Conservation (phyloP, 2,113 vertebrate genomes). For the Campylomormyrus tamandua region DNA sequence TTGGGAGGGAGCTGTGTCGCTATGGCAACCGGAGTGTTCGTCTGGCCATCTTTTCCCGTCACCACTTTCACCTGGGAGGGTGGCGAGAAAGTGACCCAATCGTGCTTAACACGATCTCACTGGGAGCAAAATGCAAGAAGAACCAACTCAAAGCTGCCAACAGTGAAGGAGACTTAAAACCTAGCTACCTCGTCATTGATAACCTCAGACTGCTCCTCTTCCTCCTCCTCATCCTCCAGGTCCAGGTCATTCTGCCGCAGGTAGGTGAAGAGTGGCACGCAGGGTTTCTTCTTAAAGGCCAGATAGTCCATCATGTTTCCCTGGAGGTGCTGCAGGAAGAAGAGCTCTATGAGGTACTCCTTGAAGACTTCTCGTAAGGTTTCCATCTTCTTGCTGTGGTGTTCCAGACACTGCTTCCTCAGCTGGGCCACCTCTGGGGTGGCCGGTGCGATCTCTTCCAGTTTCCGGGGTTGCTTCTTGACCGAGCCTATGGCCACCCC, state of each 20-base stretch:
- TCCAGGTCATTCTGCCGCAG: slow-evolving; percentile 91
- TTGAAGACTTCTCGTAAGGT: slow-evolving; percentile 80
- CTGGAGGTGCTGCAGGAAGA: slow-evolving; percentile 93
- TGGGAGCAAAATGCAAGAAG: background rate
- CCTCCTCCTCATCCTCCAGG: slow-evolving; percentile 89
- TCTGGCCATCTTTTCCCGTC: slow-evolving; percentile 93
- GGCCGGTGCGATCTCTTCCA: slow-evolving; percentile 88
- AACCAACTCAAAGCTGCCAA: background rate
- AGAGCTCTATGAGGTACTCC: slow-evolving; percentile 88
- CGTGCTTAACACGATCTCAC: background rate
- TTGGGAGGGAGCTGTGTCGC: slow-evolving; percentile 92
- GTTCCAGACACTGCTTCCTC: slow-evolving; percentile 87
- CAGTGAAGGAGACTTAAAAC: background rate
- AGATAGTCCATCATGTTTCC: slow-evolving; percentile 99
- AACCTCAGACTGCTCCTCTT: slow-evolving; percentile 89
- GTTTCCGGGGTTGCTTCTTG: slow-evolving; percentile 74
- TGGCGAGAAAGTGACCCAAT: slow-evolving; percentile 34
- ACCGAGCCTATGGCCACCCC: slow-evolving; percentile 49
- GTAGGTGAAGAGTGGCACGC: slow-evolving; percentile 82
- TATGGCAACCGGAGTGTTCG: slow-evolving; percentile 92
- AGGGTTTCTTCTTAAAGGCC: slow-evolving; percentile 92
- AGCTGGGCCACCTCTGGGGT: slow-evolving; percentile 82
- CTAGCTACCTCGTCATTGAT: slow-evolving; percentile 87
- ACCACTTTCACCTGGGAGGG: slow-evolving; percentile 82
- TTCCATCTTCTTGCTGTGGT: slow-evolving; percentile 85